Evolutionary conservation across 2,797 vertebrate genomes (phyloP).

Genomic region (Dipus sagitta): DNA sequence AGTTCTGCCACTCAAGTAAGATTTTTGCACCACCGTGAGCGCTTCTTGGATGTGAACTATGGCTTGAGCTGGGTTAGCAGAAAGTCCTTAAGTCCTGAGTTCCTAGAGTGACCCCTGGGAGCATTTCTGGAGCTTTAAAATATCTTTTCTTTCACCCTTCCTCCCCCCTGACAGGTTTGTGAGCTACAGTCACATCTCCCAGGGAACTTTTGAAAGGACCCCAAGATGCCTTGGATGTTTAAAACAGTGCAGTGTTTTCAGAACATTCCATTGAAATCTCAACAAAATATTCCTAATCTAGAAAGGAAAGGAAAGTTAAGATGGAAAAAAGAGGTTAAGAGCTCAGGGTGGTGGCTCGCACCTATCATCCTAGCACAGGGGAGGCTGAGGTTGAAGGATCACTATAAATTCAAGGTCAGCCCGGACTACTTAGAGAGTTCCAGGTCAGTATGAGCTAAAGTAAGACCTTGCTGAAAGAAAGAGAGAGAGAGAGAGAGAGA

Average conservation of each 20-base stretch:
- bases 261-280: conserved; percentile 5
- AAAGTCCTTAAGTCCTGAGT: background rate
- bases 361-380: no score
- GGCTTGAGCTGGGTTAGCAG: background rate
- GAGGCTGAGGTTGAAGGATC: no score
- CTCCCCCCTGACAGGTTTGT: conserved; percentile 11
- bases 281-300: conserved; percentile 24
- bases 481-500: no score
- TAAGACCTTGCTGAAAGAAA: no score
- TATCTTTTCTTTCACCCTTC: background rate
- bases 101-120: conserved; percentile 5
- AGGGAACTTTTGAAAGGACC: background rate
- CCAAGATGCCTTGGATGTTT: background rate
- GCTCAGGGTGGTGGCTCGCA: no score
- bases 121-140: background rate
- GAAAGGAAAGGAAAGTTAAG: conserved; percentile 1
- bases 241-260: background rate
- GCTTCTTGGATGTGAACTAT: background rate
- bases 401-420: no score
- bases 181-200: background rate
- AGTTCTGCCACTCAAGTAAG: conserved; percentile 52
- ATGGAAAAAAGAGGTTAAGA: background rate
- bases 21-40: background rate
- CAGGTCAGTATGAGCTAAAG: no score
- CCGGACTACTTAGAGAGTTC: no score